Percentiles rank a stretch among this genome's conserved stretches.
phyloP scores from a whole-genome alignment of 2,113 vertebrate genomes.

The Symphodus melops region DNA sequence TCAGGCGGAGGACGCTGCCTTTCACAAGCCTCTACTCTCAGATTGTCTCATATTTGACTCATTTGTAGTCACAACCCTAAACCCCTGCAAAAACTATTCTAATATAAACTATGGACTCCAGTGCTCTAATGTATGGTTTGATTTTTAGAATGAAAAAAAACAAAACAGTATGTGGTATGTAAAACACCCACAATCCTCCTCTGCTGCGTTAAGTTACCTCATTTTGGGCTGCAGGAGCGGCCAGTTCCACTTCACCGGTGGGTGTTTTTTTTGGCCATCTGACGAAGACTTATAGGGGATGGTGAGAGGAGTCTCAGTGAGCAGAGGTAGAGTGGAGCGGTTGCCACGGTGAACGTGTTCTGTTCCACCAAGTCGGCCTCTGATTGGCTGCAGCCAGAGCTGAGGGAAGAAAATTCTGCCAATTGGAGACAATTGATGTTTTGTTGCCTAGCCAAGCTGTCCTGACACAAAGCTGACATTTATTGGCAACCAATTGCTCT shows the following conservation, averaged over 20 bases:
- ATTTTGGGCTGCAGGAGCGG: constrained; percentile 32
- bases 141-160: not conserved
- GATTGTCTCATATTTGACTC: constrained; percentile 43
- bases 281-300: constrained; percentile 50
- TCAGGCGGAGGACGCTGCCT: constrained; percentile 28
- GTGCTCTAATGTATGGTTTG: not conserved
- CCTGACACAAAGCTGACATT: constrained; percentile 74
- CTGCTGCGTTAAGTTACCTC: constrained; percentile 17
- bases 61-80: constrained; percentile 33
- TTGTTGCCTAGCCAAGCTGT: constrained; percentile 82
- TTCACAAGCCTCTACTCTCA: constrained; percentile 11
- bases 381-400: constrained; percentile 74
- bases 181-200: constrained; percentile 11
- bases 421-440: constrained; percentile 83
- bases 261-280: constrained; percentile 64
- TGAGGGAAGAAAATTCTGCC: constrained; percentile 77
- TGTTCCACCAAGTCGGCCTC: constrained; percentile 61
- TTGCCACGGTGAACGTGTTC: constrained; percentile 79
- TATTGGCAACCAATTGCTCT: constrained; percentile 59
- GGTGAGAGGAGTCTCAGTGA: constrained; percentile 62
- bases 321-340: constrained; percentile 69
- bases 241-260: constrained; percentile 39
- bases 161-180: not conserved
- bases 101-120: constrained; percentile 1
- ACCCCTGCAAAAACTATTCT: constrained; percentile 33